These are phyloP conservation scores for Ispidina lecontei DNA, from an alignment of 2,797 vertebrate genomes.

Conservation along the genomic window DNA sequence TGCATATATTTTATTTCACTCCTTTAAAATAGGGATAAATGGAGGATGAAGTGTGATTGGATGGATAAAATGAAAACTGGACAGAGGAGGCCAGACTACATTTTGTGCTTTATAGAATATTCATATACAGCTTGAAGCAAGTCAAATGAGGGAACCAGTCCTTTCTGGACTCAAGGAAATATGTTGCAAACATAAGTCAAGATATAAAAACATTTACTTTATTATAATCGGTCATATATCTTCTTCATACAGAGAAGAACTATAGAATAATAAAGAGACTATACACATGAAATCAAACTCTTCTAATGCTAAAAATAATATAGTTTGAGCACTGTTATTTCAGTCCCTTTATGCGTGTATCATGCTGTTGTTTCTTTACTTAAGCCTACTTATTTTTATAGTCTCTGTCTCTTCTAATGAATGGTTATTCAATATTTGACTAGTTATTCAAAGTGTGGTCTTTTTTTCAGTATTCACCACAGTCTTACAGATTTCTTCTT, in stretches of 20 bases:
- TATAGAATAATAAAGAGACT: neutral
- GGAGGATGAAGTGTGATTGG: neutral
- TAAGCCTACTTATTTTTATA: neutral
- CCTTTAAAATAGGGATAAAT: neutral
- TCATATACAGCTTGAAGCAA: neutral
- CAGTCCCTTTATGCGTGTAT: neutral
- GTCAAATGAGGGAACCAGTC: neutral
- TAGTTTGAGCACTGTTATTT: neutral
- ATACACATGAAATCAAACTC: neutral
- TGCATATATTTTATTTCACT: neutral
- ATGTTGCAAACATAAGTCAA: neutral
- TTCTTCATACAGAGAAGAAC: neutral
- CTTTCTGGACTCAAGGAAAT: neutral
- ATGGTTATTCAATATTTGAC: slow-evolving; percentile 6
- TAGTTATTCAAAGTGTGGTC: neutral
- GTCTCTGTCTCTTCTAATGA: neutral
- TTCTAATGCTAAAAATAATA: neutral
- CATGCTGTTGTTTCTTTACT: neutral
- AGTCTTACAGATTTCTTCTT: neutral
- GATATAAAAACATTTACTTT: neutral
- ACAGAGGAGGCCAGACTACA: neutral
- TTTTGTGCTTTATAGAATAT: neutral
- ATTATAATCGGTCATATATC: neutral
- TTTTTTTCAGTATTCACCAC: neutral
- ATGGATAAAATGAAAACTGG: neutral